A percentile compares a stretch with the other conserved stretches of the same genome.
phyloP scores from a whole-genome alignment of 2,113 vertebrate species.

The Spea bombifrons region DNA sequence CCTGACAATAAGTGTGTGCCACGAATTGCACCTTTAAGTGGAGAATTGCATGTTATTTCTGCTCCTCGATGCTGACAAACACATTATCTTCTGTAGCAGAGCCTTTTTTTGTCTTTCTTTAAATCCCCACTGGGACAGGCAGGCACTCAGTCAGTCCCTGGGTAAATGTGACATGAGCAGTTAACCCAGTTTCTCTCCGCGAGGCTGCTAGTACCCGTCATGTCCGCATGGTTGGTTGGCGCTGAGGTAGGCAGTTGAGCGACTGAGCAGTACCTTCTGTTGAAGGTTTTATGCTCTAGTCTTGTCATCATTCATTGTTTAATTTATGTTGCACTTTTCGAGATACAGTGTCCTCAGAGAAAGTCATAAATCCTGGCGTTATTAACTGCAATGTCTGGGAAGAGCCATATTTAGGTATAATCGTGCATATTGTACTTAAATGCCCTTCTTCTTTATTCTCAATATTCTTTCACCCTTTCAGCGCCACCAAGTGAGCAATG shows the following conservation, averaged over 20 bases:
- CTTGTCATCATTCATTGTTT: conserved; percentile 37
- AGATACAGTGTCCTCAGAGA: conserved; percentile 35
- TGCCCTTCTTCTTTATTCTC: too few species aligned
- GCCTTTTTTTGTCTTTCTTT: conserved; percentile 6
- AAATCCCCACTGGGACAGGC: conserved; percentile 27
- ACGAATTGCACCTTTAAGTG: conserved; percentile 22
- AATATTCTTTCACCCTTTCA: too few species aligned
- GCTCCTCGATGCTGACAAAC: not conserved
- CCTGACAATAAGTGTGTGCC: conserved; percentile 7
- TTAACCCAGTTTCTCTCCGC: conserved; percentile 40
- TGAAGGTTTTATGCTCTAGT: conserved; percentile 24
- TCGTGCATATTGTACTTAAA: too few species aligned
- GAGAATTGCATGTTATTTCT: not conserved
- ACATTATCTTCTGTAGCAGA: conserved; percentile 16
- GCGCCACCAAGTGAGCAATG: too few species aligned
- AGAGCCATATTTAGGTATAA: not conserved
- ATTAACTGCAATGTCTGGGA: not conserved
- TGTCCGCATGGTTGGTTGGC: conserved; percentile 21
- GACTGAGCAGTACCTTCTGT: conserved; percentile 24
- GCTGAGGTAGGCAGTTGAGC: conserved; percentile 11
- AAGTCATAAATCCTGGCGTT: conserved; percentile 15
- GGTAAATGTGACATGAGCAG: conserved; percentile 19
- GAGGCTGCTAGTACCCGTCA: conserved; percentile 28
- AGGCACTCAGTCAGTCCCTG: conserved; percentile 41
- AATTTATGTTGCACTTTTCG: conserved; percentile 40